Conservation (phyloP, 2,888 invertebrate genomes). For the Leptura quadrifasciata region DNA sequence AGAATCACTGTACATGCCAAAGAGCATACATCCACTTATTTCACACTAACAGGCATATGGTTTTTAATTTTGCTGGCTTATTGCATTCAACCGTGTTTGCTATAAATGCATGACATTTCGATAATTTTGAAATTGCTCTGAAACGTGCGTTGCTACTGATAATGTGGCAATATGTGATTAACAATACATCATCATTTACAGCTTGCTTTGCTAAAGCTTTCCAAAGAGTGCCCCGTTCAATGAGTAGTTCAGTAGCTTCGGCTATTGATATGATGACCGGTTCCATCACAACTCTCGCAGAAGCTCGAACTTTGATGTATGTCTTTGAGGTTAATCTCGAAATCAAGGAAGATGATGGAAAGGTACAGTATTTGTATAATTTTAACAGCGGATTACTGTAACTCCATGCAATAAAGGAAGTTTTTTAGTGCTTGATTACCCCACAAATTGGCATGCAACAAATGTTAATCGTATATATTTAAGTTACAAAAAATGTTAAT, state of each 20-base stretch:
- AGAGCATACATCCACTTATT: too few species aligned
- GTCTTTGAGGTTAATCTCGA: constrained; percentile 94
- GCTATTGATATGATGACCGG: constrained; percentile 72
- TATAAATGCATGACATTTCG: too few species aligned
- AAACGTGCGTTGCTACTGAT: too few species aligned
- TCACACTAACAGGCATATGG: too few species aligned
- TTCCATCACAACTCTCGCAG: constrained; percentile 80
- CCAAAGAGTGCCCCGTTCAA: constrained; percentile 88
- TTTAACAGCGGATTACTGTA: background rate
- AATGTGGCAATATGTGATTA: background rate
- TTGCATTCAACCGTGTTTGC: too few species aligned
- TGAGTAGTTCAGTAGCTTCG: constrained; percentile 85
- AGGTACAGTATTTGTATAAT: constrained; percentile 76
- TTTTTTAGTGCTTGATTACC: too few species aligned
- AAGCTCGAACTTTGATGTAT: constrained; percentile 82
- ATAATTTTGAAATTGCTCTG: too few species aligned
- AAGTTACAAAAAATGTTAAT: background rate
- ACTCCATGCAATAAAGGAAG: background rate
- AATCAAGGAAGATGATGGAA: constrained; percentile 94
- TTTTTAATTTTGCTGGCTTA: too few species aligned
- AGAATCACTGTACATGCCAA: too few species aligned
- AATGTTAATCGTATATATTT: too few species aligned
- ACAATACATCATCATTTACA: constrained; percentile 63
- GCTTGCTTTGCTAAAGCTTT: constrained; percentile 96
- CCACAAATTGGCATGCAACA: too few species aligned